phyloP scores from a whole-genome alignment of 2,797 vertebrate genomes.

The Sebastes itinus region DNA sequence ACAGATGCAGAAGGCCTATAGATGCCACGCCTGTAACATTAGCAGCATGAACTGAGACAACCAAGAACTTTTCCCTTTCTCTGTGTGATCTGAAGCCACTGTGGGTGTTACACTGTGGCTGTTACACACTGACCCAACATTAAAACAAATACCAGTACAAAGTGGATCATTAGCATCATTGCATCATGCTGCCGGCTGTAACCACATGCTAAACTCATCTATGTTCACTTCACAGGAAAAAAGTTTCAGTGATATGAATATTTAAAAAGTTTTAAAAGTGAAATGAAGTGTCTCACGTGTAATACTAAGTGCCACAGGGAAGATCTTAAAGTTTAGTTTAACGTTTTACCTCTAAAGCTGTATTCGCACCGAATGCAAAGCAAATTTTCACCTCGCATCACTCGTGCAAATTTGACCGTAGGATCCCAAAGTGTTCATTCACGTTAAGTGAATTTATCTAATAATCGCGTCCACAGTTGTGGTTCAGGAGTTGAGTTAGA shows the following conservation, averaged over 20 bases:
- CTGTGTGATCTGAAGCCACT: neutral
- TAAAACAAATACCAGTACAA: slow-evolving; percentile 63
- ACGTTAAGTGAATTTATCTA: neutral
- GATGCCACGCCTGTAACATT: slow-evolving; percentile 34
- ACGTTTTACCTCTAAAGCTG: too few species aligned
- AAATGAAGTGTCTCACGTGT: too few species aligned
- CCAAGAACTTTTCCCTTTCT: neutral
- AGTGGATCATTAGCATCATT: slow-evolving; percentile 42
- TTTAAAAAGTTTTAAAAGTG: too few species aligned
- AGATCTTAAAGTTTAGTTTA: too few species aligned
- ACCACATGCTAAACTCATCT: slow-evolving; percentile 7
- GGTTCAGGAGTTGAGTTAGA: neutral
- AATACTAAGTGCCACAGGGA: accelerated
- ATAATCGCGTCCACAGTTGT: neutral
- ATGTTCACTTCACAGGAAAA: neutral
- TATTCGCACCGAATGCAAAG: accelerated
- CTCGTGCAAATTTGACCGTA: accelerated
- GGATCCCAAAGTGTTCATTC: too few species aligned
- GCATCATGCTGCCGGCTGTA: slow-evolving; percentile 11
- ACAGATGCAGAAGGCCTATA: slow-evolving; percentile 41
- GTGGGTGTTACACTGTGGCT: neutral
- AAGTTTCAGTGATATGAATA: too few species aligned
- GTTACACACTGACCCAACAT: slow-evolving; percentile 43
- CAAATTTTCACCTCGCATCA: accelerated
- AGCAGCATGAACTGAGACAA: slow-evolving; percentile 31